Conservation (phyloP, 2,888 invertebrate genomes). For the Polietes domitor region DNA sequence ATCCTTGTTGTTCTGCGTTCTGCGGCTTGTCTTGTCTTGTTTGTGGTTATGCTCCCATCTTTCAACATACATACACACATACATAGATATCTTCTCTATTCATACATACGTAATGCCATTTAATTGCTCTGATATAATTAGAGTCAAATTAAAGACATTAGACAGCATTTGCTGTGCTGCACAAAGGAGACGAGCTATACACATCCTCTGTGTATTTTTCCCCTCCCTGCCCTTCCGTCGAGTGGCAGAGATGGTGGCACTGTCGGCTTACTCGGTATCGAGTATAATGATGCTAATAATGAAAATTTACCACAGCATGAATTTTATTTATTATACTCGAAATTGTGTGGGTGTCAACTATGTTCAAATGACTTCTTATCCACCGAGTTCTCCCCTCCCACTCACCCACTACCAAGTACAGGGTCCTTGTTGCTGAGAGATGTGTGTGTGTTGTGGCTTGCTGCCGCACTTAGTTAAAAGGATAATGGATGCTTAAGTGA, state of each 20-base stretch:
- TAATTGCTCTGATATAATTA: constrained; percentile 80
- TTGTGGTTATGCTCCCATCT: constrained; percentile 13
- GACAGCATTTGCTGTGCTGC: constrained; percentile 48
- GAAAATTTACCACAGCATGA: constrained; percentile 60
- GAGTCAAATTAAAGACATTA: constrained; percentile 78
- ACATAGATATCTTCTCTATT: too few species aligned
- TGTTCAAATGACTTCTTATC: constrained; percentile 40
- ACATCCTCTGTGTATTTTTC: constrained; percentile 9
- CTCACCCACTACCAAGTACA: not conserved
- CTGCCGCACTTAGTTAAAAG: constrained; percentile 61
- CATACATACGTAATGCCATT: constrained; percentile 63
- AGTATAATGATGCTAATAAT: constrained; percentile 13
- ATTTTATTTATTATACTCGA: constrained; percentile 62
- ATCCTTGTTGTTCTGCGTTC: not conserved
- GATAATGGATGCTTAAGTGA: constrained; percentile 69
- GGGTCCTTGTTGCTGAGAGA: constrained; percentile 27
- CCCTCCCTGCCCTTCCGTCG: not conserved
- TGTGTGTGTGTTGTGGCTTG: constrained; percentile 25
- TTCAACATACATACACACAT: not conserved
- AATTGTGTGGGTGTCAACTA: constrained; percentile 66
- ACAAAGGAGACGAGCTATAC: too few species aligned
- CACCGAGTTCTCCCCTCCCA: not conserved
- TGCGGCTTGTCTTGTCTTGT: constrained; percentile 20
- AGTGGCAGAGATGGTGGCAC: not conserved
- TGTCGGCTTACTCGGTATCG: not conserved